Evolutionary conservation across 1,140 invertebrate genomes (phyloP).

Genomic region (Dinoponera quadriceps): DNA sequence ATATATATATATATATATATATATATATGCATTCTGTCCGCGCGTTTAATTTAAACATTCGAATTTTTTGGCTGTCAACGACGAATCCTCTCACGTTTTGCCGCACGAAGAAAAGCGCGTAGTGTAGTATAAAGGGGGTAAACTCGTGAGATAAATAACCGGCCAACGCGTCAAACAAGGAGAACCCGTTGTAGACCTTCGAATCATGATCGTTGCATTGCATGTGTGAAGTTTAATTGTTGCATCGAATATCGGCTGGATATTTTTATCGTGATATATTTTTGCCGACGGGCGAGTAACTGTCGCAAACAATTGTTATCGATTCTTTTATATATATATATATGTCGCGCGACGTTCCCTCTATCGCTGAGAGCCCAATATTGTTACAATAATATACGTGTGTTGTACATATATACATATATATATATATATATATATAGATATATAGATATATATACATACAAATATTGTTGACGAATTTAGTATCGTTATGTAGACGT

Average conservation of each 20-base stretch:
- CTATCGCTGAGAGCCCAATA: slow-evolving; percentile 34
- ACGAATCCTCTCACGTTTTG: no score
- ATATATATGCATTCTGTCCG: no score
- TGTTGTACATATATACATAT: slow-evolving; percentile 29
- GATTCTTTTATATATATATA: slow-evolving; percentile 34
- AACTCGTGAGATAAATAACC: neutral
- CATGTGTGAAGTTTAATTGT: slow-evolving; percentile 35
- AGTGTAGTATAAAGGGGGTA: neutral
- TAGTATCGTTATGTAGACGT: slow-evolving; percentile 41
- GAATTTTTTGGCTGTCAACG: no score
- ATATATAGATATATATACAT: neutral
- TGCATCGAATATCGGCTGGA: slow-evolving; percentile 16
- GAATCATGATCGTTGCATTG: slow-evolving; percentile 16
- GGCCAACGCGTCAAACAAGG: neutral
- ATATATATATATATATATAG: slow-evolving; percentile 38
- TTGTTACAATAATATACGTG: slow-evolving; percentile 31
- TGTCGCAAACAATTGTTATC: slow-evolving; percentile 29
- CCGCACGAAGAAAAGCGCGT: no score
- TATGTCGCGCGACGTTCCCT: slow-evolving; percentile 31
- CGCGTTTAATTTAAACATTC: no score
- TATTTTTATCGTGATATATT: slow-evolving; percentile 37
- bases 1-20: no score
- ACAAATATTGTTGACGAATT: slow-evolving; percentile 45
- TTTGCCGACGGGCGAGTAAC: neutral
- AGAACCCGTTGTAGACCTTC: neutral